These are phyloP conservation scores for Lycorma delicatula DNA, from an alignment of 1,140 invertebrate genomes.

Conservation along the genomic window DNA sequence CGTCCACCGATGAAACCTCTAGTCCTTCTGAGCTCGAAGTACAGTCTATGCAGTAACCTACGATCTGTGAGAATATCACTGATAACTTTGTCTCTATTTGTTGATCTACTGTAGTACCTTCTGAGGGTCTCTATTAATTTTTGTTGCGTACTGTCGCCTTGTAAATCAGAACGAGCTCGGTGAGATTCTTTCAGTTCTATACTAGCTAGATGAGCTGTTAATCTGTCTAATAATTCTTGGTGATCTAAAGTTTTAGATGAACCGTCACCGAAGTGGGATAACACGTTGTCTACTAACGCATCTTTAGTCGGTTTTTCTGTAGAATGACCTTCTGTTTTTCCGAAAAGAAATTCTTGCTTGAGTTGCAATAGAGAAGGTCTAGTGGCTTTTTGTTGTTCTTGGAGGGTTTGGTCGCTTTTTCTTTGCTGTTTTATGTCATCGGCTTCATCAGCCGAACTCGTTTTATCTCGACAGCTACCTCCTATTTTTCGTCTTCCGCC, in stretches of 20 bases:
- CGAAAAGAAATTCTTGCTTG: slow-evolving; percentile 50
- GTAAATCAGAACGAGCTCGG: slow-evolving; percentile 32
- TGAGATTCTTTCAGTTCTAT: slow-evolving; percentile 34
- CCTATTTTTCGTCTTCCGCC: slow-evolving; percentile 44
- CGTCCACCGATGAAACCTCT: slow-evolving; percentile 51
- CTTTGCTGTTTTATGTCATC: slow-evolving; percentile 34
- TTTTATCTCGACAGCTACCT: slow-evolving; percentile 50
- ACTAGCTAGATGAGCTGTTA: slow-evolving; percentile 51
- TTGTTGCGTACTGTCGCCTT: slow-evolving; percentile 45
- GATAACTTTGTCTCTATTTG: slow-evolving; percentile 55
- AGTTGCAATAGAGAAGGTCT: slow-evolving; percentile 28
- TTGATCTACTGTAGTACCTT: slow-evolving; percentile 53
- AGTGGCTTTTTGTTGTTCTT: not conserved
- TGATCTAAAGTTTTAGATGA: slow-evolving; percentile 42
- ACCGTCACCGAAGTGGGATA: slow-evolving; percentile 47
- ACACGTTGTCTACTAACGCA: slow-evolving; percentile 52
- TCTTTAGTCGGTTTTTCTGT: slow-evolving; percentile 39
- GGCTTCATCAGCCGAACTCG: slow-evolving; percentile 51
- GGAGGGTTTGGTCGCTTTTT: too few species aligned
- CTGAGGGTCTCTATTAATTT: slow-evolving; percentile 53
- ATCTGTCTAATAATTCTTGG: slow-evolving; percentile 51
- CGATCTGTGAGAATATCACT: slow-evolving; percentile 60
- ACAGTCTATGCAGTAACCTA: slow-evolving; percentile 58
- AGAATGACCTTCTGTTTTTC: slow-evolving; percentile 27
- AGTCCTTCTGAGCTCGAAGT: slow-evolving; percentile 59